Conservation (phyloP, 2,888 invertebrate species). For the Molorchus minor region DNA sequence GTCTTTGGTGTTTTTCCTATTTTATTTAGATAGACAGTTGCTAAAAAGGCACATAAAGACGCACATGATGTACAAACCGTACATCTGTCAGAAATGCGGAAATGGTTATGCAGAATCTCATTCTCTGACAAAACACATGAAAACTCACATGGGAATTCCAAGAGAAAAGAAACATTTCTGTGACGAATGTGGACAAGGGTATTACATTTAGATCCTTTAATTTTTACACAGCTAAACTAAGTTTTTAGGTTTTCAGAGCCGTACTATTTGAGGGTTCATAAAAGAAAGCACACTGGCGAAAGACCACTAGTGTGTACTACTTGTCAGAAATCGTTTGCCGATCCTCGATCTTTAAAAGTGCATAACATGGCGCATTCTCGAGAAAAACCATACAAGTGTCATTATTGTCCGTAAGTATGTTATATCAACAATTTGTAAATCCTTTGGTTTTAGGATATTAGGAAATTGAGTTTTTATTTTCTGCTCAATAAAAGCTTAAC, state of each 20-base stretch:
- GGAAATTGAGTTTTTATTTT: too few species aligned
- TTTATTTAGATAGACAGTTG: constrained; percentile 51
- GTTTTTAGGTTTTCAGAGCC: constrained; percentile 51
- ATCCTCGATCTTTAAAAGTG: constrained; percentile 52
- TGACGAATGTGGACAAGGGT: constrained; percentile 61
- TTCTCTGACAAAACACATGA: constrained; percentile 65
- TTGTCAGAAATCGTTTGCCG: constrained; percentile 54
- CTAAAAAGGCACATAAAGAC: constrained; percentile 66
- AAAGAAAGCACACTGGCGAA: constrained; percentile 55
- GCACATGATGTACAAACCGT: constrained; percentile 66
- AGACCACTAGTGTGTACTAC: constrained; percentile 50
- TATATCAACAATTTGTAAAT: not conserved
- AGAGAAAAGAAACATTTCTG: constrained; percentile 65
- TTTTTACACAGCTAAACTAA: not conserved
- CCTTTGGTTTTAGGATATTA: not conserved
- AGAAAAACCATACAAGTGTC: constrained; percentile 51
- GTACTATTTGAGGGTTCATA: constrained; percentile 54
- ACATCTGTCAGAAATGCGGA: constrained; percentile 64
- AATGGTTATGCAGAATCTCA: constrained; percentile 67
- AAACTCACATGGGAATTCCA: constrained; percentile 66
- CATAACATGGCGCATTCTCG: constrained; percentile 53
- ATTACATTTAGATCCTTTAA: not conserved
- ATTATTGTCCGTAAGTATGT: constrained; percentile 49
- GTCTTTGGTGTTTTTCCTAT: too few species aligned
- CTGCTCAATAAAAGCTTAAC: too few species aligned